Base-by-base conservation (phyloP, 1,140 invertebrate genomes). In the Carposina sasakii region DNA sequence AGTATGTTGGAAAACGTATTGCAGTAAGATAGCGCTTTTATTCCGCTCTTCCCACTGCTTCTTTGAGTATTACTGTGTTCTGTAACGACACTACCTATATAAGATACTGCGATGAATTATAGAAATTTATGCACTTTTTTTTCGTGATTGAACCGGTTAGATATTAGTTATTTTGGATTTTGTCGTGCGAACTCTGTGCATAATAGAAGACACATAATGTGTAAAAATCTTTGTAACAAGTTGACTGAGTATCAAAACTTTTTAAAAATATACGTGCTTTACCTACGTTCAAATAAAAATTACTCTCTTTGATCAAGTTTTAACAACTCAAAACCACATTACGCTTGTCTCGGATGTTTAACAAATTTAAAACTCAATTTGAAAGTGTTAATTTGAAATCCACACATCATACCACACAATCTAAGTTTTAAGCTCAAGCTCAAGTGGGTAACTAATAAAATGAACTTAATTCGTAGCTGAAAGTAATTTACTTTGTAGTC, bases 11-110 rank as follows among this genome's bases (percentile, higher is more conserved):
- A 26, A 54, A 57, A 66, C 50, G 47, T 63, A 66, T 66, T 60
- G 57, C 52, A 60, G 26, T 41, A 39, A 59, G 63, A 65, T 62
- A 56, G 57, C 57, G 46, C 50, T 63, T 66, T 66, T 60, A 66
- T 66, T 63, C 58, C 54, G 41, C 13, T 22, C 50, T 41, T 40
- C 36, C 30, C 42, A 33, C 28, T 42, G 48, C 37, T 57, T 47
- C 34, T 43, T 34, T 39, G 52, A 49, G 56, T 13, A 47, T 47
- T 31, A 48, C 26, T 17, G 44, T 40, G 46, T 48, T 48, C n/a
- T 48, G 31, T n/a, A 37, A 40, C 16, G 21, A 17, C 22, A 24
- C n/a, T 26, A 48, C 33, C 15, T n/a, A n/a, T n/a, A n/a, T n/a
- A n/a, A n/a, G n/a, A n/a, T n/a, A n/a, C n/a, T n/a, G n/a, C n/a